These are phyloP conservation scores for Limanda limanda DNA, from an alignment of 2,113 vertebrate genomes.

Conservation along the genomic window DNA sequence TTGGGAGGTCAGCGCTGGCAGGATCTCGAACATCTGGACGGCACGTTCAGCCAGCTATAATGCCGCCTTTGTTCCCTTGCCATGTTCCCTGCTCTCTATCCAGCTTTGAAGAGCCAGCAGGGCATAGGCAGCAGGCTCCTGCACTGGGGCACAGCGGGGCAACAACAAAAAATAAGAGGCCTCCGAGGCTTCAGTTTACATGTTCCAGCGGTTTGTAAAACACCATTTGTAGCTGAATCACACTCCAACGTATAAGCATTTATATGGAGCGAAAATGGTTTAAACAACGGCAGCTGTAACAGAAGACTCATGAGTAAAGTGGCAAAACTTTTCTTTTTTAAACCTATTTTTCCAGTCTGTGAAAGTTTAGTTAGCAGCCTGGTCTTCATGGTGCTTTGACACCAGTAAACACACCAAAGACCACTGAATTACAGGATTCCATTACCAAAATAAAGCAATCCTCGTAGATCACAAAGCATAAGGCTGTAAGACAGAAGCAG, in stretches of 20 bases:
- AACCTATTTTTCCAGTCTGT: constrained; percentile 1
- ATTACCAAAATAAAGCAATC: neutral
- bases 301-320: constrained; percentile 5
- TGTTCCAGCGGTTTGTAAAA: constrained; percentile 55
- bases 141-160: constrained; percentile 67
- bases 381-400: constrained; percentile 7
- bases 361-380: constrained; percentile 23
- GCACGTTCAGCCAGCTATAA: constrained; percentile 86
- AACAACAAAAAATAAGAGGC: constrained; percentile 27
- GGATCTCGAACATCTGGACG: constrained; percentile 86
- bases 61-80: constrained; percentile 84
- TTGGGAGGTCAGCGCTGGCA: constrained; percentile 77
- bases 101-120: constrained; percentile 75
- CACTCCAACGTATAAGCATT: constrained; percentile 16
- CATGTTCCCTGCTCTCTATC: constrained; percentile 70
- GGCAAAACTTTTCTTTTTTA: constrained; percentile 4
- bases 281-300: constrained; percentile 28
- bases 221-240: constrained; percentile 55
- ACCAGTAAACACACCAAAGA: neutral
- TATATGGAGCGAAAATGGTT: constrained; percentile 30
- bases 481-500: neutral
- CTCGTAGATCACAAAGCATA: neutral
- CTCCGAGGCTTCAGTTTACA: constrained; percentile 42
- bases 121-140: constrained; percentile 55
- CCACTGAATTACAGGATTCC: constrained; percentile 5